These are phyloP conservation scores for Acanthochromis polyacanthus DNA, from an alignment of 2,113 vertebrate genomes.

Conservation along the genomic window DNA sequence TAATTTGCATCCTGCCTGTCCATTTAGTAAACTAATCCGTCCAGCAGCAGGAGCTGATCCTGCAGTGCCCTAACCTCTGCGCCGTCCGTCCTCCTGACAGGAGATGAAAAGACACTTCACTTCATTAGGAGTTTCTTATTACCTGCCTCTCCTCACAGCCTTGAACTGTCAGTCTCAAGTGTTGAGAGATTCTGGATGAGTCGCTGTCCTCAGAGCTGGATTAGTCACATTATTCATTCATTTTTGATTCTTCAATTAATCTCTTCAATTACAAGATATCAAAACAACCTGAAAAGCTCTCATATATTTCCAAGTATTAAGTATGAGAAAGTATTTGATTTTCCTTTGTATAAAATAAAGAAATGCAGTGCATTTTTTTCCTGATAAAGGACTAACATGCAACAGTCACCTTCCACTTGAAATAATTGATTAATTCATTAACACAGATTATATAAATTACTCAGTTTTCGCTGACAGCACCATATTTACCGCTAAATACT, in stretches of 20 bases:
- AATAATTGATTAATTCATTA: no score
- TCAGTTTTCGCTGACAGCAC: no score
- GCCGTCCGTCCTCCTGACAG: constrained; percentile 33
- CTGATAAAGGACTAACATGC: no score
- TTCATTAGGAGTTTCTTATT: constrained; percentile 67
- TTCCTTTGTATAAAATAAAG: no score
- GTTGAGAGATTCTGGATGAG: not conserved
- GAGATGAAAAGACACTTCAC: constrained; percentile 45
- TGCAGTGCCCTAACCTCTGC: constrained; percentile 16
- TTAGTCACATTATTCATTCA: not conserved
- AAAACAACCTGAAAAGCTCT: no score
- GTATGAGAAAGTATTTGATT: no score
- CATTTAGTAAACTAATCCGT: constrained; percentile 42
- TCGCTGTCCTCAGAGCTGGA: not conserved
- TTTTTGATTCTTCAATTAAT: not conserved
- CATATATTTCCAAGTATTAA: no score
- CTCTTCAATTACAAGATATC: not conserved
- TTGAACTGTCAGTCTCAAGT: constrained; percentile 1
- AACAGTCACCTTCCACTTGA: no score
- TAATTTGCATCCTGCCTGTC: constrained; percentile 24
- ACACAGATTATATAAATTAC: no score
- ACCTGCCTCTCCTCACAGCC: constrained; percentile 21
- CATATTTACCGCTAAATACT: no score
- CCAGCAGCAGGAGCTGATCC: not conserved
- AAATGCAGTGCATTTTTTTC: no score